Base-by-base conservation (phyloP, 2,113 vertebrate genomes). In the Megalops atlanticus region DNA sequence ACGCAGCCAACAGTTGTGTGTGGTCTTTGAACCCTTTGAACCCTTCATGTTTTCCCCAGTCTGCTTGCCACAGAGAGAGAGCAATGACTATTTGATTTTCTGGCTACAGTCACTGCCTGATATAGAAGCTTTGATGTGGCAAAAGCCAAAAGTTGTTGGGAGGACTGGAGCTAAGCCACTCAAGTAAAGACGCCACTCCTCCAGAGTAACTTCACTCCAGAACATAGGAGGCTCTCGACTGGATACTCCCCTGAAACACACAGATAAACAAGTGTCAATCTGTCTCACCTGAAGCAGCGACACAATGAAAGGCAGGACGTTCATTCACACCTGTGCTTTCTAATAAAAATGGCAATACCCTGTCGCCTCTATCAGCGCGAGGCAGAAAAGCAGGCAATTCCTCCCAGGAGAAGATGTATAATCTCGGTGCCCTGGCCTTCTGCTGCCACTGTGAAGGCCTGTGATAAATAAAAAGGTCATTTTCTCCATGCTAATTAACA, bases 401-500 rank as follows among this genome's bases (percentile, higher is more conserved):
- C 47, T 81, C 58, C 45, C 52, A 2, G 14, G n/a, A 75, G 33
- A 69, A 69, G 21, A 80, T 31, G 64, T 80, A 41, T 47, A 33
- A 80, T 79, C 31, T 77, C 43, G 11, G 35, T 69, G 71, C 3
- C 4, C 18, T 74, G 74, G 79, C 75, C 68, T 11, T 80, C 54
- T 31, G 27, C 80, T 52, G 83, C 75, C 79, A 83, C 79, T 82
- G 78, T 76, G 74, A 10, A 16, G 54, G 43, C 75, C 76, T 38
- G 52, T 83, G 84, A 87, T 85, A 85, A 84, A 84, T 84, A 49
- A 80, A 70, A 91, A 92, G 89, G 87, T 89, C 85, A 87, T 76
- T 88, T 89, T 79, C 35, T 85, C 83, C 68, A 64, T 82, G 88
- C 87, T 90, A 91, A 92, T 91, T 91, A 90, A 87, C 73, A 64